phyloP scores from a whole-genome alignment of 2,113 vertebrate species.

The Isurus oxyrinchus region DNA sequence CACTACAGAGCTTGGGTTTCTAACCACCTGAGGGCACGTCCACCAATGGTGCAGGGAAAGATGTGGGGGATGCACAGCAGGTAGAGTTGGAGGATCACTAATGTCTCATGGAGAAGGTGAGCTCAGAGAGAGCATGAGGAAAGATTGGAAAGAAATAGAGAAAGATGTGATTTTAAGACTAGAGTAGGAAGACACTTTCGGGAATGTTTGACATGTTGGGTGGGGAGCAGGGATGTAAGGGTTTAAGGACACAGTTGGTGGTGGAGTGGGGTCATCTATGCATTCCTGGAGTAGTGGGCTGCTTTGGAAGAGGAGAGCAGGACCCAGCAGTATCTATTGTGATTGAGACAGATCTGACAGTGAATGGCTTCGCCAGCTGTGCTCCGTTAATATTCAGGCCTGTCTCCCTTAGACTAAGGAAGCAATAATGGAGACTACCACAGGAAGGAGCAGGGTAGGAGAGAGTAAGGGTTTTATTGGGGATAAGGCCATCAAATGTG shows the following conservation, averaged over 20 bases:
- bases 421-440: not conserved
- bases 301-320: not conserved
- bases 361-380: not conserved
- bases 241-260: not conserved
- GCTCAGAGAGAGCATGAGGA: not conserved
- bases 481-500: not conserved
- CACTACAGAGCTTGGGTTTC: not conserved
- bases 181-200: not conserved
- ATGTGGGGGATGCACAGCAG: not conserved
- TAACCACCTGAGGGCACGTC: not conserved
- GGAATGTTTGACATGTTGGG: not conserved
- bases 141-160: not conserved
- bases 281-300: not conserved
- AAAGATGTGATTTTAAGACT: not conserved
- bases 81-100: not conserved
- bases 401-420: not conserved
- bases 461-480: not conserved
- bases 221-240: not conserved
- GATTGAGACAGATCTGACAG: not conserved
- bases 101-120: not conserved
- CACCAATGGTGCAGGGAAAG: not conserved
- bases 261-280: not conserved
- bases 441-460: not conserved
- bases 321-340: not conserved
- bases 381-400: not conserved